Percentiles rank a stretch among this genome's conserved stretches.
Evolutionary conservation across 2,888 invertebrate genomes (phyloP).

Genomic region (Cantharis nigra): DNA sequence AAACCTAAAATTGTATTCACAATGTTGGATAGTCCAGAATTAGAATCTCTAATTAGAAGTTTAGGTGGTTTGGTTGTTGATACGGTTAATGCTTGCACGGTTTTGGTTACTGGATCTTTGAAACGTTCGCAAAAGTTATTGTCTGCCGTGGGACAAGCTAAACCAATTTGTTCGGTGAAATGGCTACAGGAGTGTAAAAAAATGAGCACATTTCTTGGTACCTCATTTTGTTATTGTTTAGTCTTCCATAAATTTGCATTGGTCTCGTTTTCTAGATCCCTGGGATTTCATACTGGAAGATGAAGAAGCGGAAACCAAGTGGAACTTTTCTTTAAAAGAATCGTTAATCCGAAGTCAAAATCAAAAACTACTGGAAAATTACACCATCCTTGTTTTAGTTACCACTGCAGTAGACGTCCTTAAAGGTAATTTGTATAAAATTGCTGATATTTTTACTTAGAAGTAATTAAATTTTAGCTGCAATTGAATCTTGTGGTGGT

Average conservation of each 20-base stretch:
- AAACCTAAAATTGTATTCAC: constrained; percentile 54
- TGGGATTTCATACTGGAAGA: constrained; percentile 62
- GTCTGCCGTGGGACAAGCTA: constrained; percentile 63
- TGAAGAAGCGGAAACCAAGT: constrained; percentile 57
- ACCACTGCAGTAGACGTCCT: constrained; percentile 46
- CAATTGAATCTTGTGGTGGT: constrained; percentile 52
- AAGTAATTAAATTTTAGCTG: constrained; percentile 39
- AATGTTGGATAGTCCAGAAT: constrained; percentile 50
- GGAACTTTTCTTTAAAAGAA: constrained; percentile 55
- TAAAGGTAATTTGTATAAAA: constrained; percentile 43
- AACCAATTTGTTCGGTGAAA: constrained; percentile 60
- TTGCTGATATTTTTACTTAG: neutral
- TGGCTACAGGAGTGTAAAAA: constrained; percentile 50
- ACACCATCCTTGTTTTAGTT: constrained; percentile 43
- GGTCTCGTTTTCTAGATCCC: constrained; percentile 57
- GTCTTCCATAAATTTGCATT: neutral
- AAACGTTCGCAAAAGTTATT: constrained; percentile 65
- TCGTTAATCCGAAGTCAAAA: constrained; percentile 44
- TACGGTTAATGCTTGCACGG: constrained; percentile 55
- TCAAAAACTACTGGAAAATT: constrained; percentile 43
- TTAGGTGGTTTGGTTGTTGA: constrained; percentile 61
- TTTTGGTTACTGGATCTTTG: constrained; percentile 61
- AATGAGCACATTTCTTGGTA: constrained; percentile 49
- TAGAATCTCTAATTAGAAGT: constrained; percentile 46
- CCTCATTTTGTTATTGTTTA: neutral